These are phyloP conservation scores for Ochropleura leucogaster DNA, from an alignment of 2,888 invertebrate species.

Conservation along the genomic window DNA sequence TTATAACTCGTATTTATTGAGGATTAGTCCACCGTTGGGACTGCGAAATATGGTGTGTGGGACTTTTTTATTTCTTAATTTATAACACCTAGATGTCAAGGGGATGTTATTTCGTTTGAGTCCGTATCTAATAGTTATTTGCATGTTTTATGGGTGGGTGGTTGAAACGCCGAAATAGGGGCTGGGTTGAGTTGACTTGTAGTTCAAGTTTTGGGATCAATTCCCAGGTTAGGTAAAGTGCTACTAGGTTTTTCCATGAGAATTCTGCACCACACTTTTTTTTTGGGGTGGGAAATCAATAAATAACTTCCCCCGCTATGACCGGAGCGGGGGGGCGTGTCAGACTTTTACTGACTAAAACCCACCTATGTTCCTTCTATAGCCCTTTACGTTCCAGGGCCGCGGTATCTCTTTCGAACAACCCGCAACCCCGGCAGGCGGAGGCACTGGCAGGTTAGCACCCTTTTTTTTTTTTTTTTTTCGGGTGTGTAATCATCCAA, in stretches of 20 bases:
- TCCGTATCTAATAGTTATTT: constrained; percentile 43
- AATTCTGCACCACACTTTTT: background rate
- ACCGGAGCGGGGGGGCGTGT: no score
- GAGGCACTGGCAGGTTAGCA: no score
- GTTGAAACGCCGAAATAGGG: background rate
- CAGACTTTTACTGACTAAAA: no score
- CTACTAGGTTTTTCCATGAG: background rate
- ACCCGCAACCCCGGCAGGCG: no score
- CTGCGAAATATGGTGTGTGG: constrained; percentile 57
- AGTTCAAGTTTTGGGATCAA: background rate
- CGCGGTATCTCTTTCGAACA: no score
- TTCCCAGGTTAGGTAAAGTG: background rate
- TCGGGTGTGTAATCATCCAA: no score
- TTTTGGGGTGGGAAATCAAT: no score
- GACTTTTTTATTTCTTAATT: constrained; percentile 69
- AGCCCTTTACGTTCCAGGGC: no score
- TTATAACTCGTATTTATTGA: constrained; percentile 84
- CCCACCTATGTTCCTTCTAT: no score
- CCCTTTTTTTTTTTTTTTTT: no score
- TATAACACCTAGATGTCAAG: constrained; percentile 58
- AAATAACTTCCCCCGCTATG: no score
- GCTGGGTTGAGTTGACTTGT: background rate
- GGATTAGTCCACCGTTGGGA: constrained; percentile 75
- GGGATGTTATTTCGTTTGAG: constrained; percentile 25
- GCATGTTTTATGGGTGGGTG: constrained; percentile 25